Evolutionary conservation across 2,113 vertebrate species (phyloP).

Genomic region (Poecilia latipinna): DNA sequence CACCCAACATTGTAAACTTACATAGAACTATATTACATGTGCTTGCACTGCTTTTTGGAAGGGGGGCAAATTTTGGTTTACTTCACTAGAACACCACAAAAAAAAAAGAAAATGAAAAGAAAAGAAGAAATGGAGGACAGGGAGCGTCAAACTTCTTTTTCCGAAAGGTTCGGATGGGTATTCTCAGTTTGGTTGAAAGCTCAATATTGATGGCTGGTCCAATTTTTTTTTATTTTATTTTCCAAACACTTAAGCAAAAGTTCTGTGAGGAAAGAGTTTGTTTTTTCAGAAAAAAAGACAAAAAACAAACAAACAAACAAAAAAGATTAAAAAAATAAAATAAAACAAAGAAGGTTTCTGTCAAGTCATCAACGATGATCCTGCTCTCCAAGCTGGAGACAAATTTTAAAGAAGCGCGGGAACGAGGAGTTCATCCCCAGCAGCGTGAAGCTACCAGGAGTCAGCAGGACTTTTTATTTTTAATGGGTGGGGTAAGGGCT

Average conservation of each 20-base stretch:
- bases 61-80: constrained; percentile 76
- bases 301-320: background rate
- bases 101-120: constrained; percentile 46
- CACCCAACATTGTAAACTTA: constrained; percentile 99
- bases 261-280: constrained; percentile 27
- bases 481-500: background rate
- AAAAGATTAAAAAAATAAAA: constrained; percentile 19
- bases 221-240: constrained; percentile 17
- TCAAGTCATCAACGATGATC: constrained; percentile 31
- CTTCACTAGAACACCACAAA: constrained; percentile 87
- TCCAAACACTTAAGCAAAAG: constrained; percentile 39
- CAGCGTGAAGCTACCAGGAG: constrained; percentile 31
- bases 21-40: constrained; percentile 99
- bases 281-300: constrained; percentile 21
- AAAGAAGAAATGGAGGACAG: constrained; percentile 32
- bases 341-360: constrained; percentile 36
- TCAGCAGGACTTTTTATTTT: constrained; percentile 28
- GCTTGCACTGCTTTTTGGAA: constrained; percentile 88
- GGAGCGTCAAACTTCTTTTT: constrained; percentile 56
- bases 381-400: constrained; percentile 38
- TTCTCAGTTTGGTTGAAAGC: constrained; percentile 70
- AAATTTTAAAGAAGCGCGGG: constrained; percentile 36
- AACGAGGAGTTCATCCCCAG: constrained; percentile 27
- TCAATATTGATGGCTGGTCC: constrained; percentile 55
- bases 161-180: constrained; percentile 49